Percentiles rank a stretch among this genome's conserved stretches.
Evolutionary conservation across 2,113 vertebrate genomes (phyloP).

Genomic region (Passer domesticus): DNA sequence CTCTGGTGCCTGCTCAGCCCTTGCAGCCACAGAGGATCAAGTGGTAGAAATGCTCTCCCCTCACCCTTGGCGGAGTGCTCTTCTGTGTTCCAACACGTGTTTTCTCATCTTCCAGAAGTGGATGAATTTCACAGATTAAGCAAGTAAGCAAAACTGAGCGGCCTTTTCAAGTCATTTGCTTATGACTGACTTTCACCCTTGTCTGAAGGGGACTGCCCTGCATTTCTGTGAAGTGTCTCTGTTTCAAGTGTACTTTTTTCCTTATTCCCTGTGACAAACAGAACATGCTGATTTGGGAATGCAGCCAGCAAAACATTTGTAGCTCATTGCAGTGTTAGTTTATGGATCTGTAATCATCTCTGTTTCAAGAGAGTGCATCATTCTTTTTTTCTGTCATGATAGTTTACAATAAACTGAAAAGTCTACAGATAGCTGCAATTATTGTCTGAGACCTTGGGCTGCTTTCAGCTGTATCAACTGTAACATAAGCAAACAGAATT

Average conservation of each 20-base stretch:
- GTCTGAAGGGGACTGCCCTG: conserved; percentile 10
- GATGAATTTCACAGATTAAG: conserved; percentile 15
- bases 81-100: not conserved
- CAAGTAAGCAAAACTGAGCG: not conserved
- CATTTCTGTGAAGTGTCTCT: conserved; percentile 15
- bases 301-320: conserved; percentile 15
- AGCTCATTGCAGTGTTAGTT: conserved; percentile 3
- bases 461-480: not conserved
- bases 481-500: not conserved
- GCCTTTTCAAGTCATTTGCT: not conserved
- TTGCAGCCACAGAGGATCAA: not conserved
- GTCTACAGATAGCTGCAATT: not conserved
- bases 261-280: not conserved
- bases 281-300: not conserved
- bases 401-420: not conserved
- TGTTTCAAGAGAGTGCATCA: not conserved
- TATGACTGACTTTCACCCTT: not conserved
- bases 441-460: not conserved
- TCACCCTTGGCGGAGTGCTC: not conserved
- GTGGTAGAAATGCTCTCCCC: not conserved
- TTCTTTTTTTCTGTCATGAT: not conserved
- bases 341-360: not conserved
- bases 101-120: conserved; percentile 8
- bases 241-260: conserved; percentile 25
- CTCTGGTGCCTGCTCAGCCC: not conserved